A percentile compares a stretch with the other conserved stretches of the same genome.
phyloP scores from a whole-genome alignment of 2,797 vertebrate species.

The Galaxias olidus region DNA sequence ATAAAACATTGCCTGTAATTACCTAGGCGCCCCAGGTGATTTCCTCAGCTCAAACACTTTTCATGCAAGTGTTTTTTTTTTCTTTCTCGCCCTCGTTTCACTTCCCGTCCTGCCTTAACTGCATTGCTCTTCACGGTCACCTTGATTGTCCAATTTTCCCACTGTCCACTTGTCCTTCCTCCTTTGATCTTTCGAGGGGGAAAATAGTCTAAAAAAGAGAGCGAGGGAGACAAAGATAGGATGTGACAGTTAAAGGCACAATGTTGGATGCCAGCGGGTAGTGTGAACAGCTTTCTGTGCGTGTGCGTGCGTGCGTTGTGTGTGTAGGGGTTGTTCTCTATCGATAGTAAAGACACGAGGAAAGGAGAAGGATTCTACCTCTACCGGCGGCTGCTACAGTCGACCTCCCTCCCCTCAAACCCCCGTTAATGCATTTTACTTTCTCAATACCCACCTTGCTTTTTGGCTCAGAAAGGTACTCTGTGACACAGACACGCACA shows the following conservation, averaged over 20 bases:
- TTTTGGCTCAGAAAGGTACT: not conserved
- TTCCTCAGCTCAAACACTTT: slow-evolving; percentile 16
- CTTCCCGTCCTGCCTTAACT: not conserved
- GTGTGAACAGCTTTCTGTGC: too few relatives aligned
- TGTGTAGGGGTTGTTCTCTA: too few relatives aligned
- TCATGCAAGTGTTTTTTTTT: not conserved
- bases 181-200: not conserved
- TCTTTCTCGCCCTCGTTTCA: slow-evolving; percentile 5
- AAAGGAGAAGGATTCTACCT: too few relatives aligned
- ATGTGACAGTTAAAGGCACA: too few relatives aligned
- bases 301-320: too few relatives aligned
- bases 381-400: too few relatives aligned
- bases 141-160: slow-evolving; percentile 5
- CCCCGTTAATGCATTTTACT: too few relatives aligned
- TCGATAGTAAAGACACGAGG: too few relatives aligned
- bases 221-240: too few relatives aligned
- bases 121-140: slow-evolving; percentile 2
- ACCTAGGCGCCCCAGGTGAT: slow-evolving; percentile 14
- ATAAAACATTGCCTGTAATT: slow-evolving; percentile 24
- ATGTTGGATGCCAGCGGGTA: too few relatives aligned
- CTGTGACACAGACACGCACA: not conserved
- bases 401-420: too few relatives aligned
- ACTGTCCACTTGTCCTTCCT: slow-evolving; percentile 10
- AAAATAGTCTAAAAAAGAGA: too few relatives aligned
- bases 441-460: not conserved